These are phyloP conservation scores for Athene noctua DNA, from an alignment of 2,113 vertebrate species.

Conservation along the genomic window DNA sequence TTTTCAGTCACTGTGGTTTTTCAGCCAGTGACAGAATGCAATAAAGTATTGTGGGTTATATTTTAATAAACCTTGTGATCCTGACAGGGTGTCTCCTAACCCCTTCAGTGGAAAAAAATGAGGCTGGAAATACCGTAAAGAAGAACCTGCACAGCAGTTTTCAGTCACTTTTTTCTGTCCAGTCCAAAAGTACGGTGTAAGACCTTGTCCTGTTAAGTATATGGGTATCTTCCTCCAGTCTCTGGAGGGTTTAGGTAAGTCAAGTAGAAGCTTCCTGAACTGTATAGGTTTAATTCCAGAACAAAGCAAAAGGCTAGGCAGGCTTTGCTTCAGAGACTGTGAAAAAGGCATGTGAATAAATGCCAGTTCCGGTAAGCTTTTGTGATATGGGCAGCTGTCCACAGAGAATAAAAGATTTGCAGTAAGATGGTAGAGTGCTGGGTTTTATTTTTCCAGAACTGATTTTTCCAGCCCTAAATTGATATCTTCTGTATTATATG, in stretches of 20 bases:
- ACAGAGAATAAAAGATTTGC: neutral
- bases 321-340: neutral
- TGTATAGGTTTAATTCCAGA: neutral
- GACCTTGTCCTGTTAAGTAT: neutral
- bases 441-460: neutral
- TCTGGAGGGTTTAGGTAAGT: neutral
- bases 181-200: neutral
- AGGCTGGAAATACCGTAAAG: neutral
- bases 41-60: neutral
- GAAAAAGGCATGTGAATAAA: neutral
- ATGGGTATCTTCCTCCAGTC: neutral
- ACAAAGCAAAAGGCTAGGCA: neutral
- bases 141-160: neutral
- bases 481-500: neutral
- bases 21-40: neutral
- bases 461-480: neutral
- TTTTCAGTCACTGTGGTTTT: neutral
- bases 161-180: neutral
- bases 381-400: neutral
- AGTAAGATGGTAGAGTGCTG: neutral
- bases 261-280: neutral
- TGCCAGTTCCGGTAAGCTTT: neutral
- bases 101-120: neutral
- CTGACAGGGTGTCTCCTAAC: neutral
- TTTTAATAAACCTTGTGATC: constrained; percentile 10